Evolutionary conservation across 1,140 invertebrate genomes (phyloP).

Genomic region (Chionoecetes opilio): DNA sequence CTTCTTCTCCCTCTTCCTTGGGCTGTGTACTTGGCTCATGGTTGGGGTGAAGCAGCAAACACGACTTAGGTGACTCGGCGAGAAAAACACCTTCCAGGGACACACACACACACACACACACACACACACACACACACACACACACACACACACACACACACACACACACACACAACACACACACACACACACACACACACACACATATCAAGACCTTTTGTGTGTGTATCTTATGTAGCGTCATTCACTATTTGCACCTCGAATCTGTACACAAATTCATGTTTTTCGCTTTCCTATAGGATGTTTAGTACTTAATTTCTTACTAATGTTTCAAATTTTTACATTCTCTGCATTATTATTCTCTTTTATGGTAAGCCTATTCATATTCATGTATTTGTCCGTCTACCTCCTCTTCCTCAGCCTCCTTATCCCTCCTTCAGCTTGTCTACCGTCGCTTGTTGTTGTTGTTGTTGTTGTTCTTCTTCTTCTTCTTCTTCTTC

Average conservation of each 20-base stretch:
- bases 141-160: too few species aligned
- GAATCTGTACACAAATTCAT: too few species aligned
- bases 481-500: background rate
- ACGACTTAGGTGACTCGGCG: background rate
- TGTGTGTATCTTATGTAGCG: background rate
- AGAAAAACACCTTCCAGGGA: background rate
- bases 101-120: too few species aligned
- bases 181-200: too few species aligned
- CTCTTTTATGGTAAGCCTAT: background rate
- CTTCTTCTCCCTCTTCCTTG: conserved; percentile 13
- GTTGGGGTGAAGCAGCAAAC: background rate
- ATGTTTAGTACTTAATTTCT: background rate
- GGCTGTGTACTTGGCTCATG: background rate
- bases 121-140: too few species aligned
- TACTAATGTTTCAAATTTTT: background rate
- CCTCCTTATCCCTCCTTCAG: background rate
- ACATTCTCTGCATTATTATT: background rate
- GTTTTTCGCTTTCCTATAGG: background rate
- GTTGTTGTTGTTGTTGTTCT: background rate
- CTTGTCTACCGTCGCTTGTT: background rate
- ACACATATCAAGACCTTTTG: background rate
- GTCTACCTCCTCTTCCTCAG: background rate
- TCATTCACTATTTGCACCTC: too few species aligned
- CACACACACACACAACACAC: too few species aligned
- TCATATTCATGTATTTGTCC: background rate